phyloP scores from a whole-genome alignment of 2,113 vertebrate genomes.

The Galemys pyrenaicus region DNA sequence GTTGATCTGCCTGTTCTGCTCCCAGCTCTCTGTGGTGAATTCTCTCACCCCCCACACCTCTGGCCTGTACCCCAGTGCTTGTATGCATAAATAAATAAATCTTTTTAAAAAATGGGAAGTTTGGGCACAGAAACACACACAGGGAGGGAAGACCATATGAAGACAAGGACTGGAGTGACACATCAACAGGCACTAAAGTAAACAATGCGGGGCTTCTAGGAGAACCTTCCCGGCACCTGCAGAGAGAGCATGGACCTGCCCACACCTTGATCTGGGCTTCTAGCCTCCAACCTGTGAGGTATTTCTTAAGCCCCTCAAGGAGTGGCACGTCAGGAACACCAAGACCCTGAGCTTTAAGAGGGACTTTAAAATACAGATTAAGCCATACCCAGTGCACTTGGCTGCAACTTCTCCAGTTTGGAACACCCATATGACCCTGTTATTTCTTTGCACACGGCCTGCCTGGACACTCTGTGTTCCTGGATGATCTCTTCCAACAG shows the following conservation, averaged over 20 bases:
- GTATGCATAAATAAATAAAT: too few species aligned
- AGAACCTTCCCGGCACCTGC: too few species aligned
- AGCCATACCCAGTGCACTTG: not conserved
- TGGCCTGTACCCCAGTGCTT: too few species aligned
- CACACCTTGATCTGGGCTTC: too few species aligned
- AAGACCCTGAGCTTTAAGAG: not conserved
- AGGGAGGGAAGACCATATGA: not conserved
- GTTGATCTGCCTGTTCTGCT: too few species aligned
- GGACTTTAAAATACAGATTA: not conserved
- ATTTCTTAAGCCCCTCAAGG: not conserved
- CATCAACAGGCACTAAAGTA: rapidly evolving
- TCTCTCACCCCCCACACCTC: too few species aligned
- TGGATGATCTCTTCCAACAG: not conserved
- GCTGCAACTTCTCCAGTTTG: not conserved
- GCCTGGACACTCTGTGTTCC: not conserved
- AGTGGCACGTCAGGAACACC: not conserved
- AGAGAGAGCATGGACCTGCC: too few species aligned
- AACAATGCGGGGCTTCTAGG: too few species aligned
- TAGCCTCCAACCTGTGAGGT: too few species aligned
- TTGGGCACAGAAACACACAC: not conserved
- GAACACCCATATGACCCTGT: not conserved
- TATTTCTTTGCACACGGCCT: not conserved
- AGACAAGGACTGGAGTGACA: too few species aligned
- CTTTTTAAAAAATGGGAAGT: not conserved
- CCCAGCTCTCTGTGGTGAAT: too few species aligned